A percentile compares a stretch with the other conserved stretches of the same genome.
Conservation (phyloP, 2,113 vertebrate species). For the Albula glossodonta region DNA sequence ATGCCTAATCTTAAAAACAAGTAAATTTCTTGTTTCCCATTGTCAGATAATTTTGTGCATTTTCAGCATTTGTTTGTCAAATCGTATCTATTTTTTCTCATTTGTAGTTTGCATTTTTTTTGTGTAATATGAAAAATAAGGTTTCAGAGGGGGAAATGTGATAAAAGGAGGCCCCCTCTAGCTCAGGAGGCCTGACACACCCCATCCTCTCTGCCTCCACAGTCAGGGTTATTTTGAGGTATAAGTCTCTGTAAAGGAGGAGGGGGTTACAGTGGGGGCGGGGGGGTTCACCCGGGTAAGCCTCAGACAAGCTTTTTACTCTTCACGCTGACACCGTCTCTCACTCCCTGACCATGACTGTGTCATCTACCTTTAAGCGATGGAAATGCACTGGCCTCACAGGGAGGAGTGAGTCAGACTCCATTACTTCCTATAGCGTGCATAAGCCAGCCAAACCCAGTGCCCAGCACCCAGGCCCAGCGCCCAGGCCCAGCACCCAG, state of each 20-base stretch:
- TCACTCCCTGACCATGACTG: not conserved
- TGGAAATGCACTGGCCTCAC: constrained; percentile 2
- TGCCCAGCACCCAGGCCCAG: no score
- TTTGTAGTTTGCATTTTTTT: no score
- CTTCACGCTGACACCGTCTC: not conserved
- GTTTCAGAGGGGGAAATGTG: no score
- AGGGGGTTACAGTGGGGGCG: not conserved
- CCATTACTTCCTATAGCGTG: not conserved
- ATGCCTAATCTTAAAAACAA: no score
- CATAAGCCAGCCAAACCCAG: no score
- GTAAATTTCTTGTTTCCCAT: no score
- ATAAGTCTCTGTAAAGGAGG: not conserved
- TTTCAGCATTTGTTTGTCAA: no score
- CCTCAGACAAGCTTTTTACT: constrained; percentile 20
- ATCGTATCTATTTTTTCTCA: no score
- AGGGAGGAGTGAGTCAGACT: not conserved
- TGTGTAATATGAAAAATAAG: no score
- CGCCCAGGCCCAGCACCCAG: not conserved
- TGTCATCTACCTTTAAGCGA: constrained; percentile 7
- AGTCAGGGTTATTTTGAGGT: not conserved
- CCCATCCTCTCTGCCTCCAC: not conserved
- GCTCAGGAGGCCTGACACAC: not conserved
- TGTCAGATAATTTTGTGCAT: no score
- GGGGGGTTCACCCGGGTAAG: not conserved
- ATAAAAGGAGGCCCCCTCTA: not conserved